phyloP scores from a whole-genome alignment of 1,140 invertebrate genomes.

The Zaprionus davidi region DNA sequence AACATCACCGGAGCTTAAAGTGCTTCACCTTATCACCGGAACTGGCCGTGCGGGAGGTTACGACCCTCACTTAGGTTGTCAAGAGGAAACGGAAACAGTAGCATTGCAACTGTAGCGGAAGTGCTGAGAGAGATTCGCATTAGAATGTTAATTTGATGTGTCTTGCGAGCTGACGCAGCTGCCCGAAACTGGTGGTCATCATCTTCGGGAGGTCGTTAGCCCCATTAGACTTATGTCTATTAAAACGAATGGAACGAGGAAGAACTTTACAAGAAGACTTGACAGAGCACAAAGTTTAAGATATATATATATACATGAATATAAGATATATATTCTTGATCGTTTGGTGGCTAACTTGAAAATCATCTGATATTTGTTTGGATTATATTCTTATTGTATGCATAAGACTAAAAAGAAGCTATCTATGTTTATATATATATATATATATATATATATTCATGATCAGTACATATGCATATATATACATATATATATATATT shows the following conservation, averaged over 20 bases:
- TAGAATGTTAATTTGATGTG: constrained; percentile 61
- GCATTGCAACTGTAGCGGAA: neutral
- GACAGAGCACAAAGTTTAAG: too few species aligned
- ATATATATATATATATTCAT: neutral
- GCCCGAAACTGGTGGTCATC: constrained; percentile 34
- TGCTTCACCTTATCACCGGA: constrained; percentile 3
- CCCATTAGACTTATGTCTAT: constrained; percentile 14
- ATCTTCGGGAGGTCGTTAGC: constrained; percentile 14
- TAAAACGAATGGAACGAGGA: neutral
- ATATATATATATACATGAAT: too few species aligned
- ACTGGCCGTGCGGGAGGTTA: neutral
- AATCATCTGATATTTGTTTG: neutral
- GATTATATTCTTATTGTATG: neutral
- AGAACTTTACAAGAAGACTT: too few species aligned
- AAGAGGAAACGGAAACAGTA: constrained; percentile 7
- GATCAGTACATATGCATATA: neutral
- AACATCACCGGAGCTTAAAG: constrained; percentile 43
- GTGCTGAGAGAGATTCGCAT: constrained; percentile 31
- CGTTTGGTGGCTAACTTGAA: too few species aligned
- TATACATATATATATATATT: neutral
- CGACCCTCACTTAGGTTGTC: neutral
- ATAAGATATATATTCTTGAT: neutral
- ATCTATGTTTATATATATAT: neutral
- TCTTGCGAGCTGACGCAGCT: constrained; percentile 43
- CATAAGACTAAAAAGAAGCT: neutral